Base-by-base conservation (phyloP, 64 coral and sea anemone species). In the Pocillopora verrucosa region DNA sequence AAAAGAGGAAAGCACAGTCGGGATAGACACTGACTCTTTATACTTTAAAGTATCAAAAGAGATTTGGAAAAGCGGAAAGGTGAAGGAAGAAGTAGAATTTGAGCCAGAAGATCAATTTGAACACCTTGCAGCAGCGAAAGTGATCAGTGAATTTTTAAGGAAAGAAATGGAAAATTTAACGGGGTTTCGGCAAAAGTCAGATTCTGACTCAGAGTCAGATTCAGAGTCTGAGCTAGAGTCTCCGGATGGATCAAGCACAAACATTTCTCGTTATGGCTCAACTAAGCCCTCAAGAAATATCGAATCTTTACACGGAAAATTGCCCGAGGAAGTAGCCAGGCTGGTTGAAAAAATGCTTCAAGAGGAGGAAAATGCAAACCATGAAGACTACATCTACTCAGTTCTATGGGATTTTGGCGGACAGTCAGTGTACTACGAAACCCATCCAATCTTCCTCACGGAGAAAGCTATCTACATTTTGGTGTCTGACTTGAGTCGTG, bases 381-480 rank as follows among this genome's bases (percentile, higher is more conserved):
- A n/a, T n/a, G n/a, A 79, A 19, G 56, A 59, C 36, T 15, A 84
- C 22, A 37, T 41, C 17, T 84, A 84, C 37, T 56, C 81, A 69
- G 13, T 16, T 4, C 19, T 84, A 24, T 67, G 65, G 81, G 65
- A 84, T 35, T 84, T 84, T 84, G 61, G 37, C 2, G 61, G 60
- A 30, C 65, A 72, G 20, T 34, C 20, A 0, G 65, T 67, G 1
- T 84, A 72, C 36, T 84, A 67, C 11, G 30, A 16, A 2, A 84
- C 60, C 61, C 34, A 84, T 17, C 34, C 81, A 72, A 67, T 67
- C 13, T 67, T 65, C 37, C 13, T 72, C 11, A 84, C 81, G 13
- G 38, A 56, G 19, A 84, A 84, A n/a, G 81, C 76, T 6, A 25
- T 84, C 15, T 84, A 72, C 11, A 41, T 72, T 67, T 56, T 84